These are phyloP conservation scores for Drosophila aff. DNA, from an alignment of 1,140 invertebrate genomes.

Conservation along the genomic window DNA sequence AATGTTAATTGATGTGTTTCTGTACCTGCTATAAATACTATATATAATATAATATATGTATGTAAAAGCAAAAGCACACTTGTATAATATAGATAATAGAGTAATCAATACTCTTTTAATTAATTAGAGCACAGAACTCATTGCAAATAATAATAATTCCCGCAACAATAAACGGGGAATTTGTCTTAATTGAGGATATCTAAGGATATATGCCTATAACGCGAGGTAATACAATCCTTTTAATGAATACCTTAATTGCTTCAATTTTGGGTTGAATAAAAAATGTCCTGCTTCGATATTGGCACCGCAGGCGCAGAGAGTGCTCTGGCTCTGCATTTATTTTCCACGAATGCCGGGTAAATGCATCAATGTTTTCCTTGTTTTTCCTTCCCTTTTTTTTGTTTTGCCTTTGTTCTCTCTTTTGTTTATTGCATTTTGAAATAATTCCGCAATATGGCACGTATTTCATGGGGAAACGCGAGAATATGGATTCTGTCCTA, in stretches of 20 bases:
- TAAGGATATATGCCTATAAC: background rate
- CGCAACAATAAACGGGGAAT: conserved; percentile 21
- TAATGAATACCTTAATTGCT: conserved; percentile 6
- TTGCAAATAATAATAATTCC: conserved; percentile 28
- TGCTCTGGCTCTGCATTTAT: background rate
- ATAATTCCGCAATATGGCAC: conserved; percentile 18
- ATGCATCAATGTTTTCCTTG: background rate
- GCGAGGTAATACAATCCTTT: background rate
- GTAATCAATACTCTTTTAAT: conserved; percentile 42
- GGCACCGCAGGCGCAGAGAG: background rate
- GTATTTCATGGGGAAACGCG: conserved; percentile 8
- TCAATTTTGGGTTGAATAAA: background rate
- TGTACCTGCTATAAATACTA: background rate
- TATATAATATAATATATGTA: no score
- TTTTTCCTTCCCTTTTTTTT: background rate
- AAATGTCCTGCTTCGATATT: background rate
- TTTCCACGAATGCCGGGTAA: background rate
- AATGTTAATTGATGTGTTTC: conserved; percentile 70
- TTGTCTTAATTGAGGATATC: background rate
- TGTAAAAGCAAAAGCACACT: no score
- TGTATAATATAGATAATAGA: conserved; percentile 4
- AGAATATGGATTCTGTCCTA: conserved; percentile 10
- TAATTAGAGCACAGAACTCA: conserved; percentile 49
- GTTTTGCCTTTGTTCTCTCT: background rate
- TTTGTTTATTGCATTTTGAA: conserved; percentile 12